Conservation (phyloP, 2,113 vertebrate species). For the Paralichthys olivaceus region DNA sequence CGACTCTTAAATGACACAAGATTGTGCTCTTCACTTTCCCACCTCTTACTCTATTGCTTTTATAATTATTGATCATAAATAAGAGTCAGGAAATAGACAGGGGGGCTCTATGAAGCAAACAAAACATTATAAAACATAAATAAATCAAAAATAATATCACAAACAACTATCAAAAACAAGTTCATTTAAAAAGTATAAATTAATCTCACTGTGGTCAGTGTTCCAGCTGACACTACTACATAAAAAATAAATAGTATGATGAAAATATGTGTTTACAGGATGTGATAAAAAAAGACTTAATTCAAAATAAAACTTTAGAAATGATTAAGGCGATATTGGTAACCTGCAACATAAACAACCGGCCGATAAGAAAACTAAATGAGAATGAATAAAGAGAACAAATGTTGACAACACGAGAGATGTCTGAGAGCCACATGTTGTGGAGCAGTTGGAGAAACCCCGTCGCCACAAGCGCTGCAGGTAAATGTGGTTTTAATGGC, state of each 20-base stretch:
- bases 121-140: slow-evolving; percentile 80
- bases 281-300: slow-evolving; percentile 61
- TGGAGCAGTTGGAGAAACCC: slow-evolving; percentile 41
- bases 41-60: slow-evolving; percentile 92
- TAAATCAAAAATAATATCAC: slow-evolving; percentile 67
- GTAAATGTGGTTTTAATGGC: slow-evolving; percentile 85
- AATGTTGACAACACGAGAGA: slow-evolving; percentile 34
- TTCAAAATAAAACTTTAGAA: slow-evolving; percentile 84
- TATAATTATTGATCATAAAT: slow-evolving; percentile 85
- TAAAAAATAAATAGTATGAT: slow-evolving; percentile 68
- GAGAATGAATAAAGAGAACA: slow-evolving; percentile 40
- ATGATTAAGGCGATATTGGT: slow-evolving; percentile 91
- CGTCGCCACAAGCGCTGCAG: slow-evolving; percentile 79
- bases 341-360: slow-evolving; percentile 82
- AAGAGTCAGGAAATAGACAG: slow-evolving; percentile 51
- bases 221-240: slow-evolving; percentile 60
- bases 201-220: slow-evolving; percentile 71
- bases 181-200: slow-evolving; percentile 77
- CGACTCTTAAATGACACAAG: slow-evolving; percentile 77
- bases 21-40: slow-evolving; percentile 90
- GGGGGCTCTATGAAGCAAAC: slow-evolving; percentile 36
- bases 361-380: slow-evolving; percentile 52
- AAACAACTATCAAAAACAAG: slow-evolving; percentile 73
- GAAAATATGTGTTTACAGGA: slow-evolving; percentile 52
- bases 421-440: slow-evolving; percentile 65